Conservation (phyloP, 2,797 vertebrate species). For the Myotis daubentonii region DNA sequence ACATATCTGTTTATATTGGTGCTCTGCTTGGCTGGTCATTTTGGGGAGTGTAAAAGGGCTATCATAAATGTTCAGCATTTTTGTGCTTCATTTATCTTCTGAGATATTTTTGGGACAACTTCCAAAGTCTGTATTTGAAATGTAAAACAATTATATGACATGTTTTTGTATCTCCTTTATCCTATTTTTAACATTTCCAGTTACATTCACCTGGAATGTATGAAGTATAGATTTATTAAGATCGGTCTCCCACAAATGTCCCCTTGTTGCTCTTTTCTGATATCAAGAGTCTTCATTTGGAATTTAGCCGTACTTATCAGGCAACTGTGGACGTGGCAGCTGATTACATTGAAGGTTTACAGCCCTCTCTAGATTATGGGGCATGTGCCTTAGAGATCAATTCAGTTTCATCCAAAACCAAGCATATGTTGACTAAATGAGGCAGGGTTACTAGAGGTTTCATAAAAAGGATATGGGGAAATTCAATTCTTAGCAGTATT, state of each 20-base stretch:
- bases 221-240: constrained; percentile 7
- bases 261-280: background rate
- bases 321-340: constrained; percentile 13
- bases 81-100: background rate
- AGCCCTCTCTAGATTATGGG: constrained; percentile 1
- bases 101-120: background rate
- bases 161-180: background rate
- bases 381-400: constrained; percentile 52
- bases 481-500: constrained; percentile 57
- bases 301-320: background rate
- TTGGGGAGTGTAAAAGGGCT: background rate
- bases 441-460: constrained; percentile 54
- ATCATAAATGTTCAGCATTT: background rate
- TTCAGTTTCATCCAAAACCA: constrained; percentile 45
- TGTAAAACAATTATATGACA: background rate
- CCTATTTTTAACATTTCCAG: background rate
- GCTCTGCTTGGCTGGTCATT: background rate
- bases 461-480: constrained; percentile 54
- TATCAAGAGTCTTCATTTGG: background rate
- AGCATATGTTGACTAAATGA: constrained; percentile 69
- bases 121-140: background rate
- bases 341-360: constrained; percentile 7
- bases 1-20: background rate
- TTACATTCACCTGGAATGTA: background rate
- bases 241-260: background rate